phyloP scores from a whole-genome alignment of 2,797 vertebrate genomes.

The Aythya fuligula region DNA sequence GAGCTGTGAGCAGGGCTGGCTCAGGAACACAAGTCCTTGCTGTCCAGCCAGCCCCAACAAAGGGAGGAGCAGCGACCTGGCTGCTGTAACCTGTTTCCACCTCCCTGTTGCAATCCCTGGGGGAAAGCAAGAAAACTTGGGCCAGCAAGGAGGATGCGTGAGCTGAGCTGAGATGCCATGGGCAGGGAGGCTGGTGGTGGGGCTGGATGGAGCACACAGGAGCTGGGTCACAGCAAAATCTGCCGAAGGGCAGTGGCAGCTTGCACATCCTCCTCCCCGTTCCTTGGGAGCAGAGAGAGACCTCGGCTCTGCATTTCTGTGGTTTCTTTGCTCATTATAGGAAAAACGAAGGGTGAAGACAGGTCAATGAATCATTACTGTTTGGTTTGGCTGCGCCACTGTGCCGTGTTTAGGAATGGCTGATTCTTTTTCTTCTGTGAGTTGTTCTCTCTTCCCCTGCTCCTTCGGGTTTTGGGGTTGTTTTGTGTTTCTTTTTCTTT shows the following conservation, averaged over 20 bases:
- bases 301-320: slow-evolving; percentile 10
- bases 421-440: slow-evolving; percentile 48
- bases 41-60: background rate
- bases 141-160: background rate
- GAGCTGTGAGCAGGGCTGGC: background rate
- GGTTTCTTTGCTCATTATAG: slow-evolving; percentile 71
- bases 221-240: background rate
- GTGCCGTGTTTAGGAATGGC: slow-evolving; percentile 31
- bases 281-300: background rate
- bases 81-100: background rate
- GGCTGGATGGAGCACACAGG: background rate
- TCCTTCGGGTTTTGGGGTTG: slow-evolving; percentile 54
- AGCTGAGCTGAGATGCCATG: background rate
- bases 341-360: slow-evolving; percentile 73
- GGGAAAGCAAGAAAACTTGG: background rate
- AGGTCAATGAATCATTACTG: slow-evolving; percentile 73
- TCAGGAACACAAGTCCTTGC: fast-evolving
- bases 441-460: slow-evolving; percentile 11
- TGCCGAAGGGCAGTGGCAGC: background rate
- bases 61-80: background rate
- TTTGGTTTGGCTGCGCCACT: slow-evolving; percentile 59
- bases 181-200: background rate
- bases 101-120: fast-evolving
- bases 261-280: background rate
- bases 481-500: background rate